phyloP scores from a whole-genome alignment of 2,888 invertebrate species.

The Clepsis dumicolana region DNA sequence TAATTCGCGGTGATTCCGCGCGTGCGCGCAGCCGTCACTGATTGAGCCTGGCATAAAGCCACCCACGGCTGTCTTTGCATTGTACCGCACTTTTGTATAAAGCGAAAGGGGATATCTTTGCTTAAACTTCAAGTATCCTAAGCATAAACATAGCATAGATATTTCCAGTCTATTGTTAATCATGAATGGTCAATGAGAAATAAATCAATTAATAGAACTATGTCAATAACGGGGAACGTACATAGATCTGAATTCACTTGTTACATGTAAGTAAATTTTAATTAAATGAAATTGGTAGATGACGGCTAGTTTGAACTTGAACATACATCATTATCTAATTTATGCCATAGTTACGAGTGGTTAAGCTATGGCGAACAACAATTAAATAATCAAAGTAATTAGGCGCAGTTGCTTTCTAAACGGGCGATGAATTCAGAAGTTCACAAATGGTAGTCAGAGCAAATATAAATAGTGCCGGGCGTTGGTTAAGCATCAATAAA shows the following conservation, averaged over 20 bases:
- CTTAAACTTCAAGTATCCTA: constrained; percentile 4
- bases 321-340: constrained; percentile 54
- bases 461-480: constrained; percentile 1
- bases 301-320: constrained; percentile 58
- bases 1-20: constrained; percentile 67
- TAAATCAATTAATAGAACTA: constrained; percentile 73
- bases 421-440: neutral
- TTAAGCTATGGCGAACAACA: neutral
- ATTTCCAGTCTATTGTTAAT: neutral
- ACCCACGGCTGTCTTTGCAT: constrained; percentile 75
- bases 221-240: constrained; percentile 64
- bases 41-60: constrained; percentile 78
- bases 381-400: neutral
- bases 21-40: constrained; percentile 76
- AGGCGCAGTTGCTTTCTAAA: neutral
- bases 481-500: constrained; percentile 26
- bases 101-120: constrained; percentile 47
- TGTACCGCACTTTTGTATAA: constrained; percentile 53
- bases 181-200: constrained; percentile 54
- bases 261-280: constrained; percentile 72
- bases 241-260: constrained; percentile 66
- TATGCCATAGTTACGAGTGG: constrained; percentile 42
- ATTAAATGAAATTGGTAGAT: constrained; percentile 69
- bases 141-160: neutral
- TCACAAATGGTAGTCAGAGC: neutral